Base-by-base conservation (phyloP, 2,797 vertebrate genomes). In the Sarcoramphus papa region DNA sequence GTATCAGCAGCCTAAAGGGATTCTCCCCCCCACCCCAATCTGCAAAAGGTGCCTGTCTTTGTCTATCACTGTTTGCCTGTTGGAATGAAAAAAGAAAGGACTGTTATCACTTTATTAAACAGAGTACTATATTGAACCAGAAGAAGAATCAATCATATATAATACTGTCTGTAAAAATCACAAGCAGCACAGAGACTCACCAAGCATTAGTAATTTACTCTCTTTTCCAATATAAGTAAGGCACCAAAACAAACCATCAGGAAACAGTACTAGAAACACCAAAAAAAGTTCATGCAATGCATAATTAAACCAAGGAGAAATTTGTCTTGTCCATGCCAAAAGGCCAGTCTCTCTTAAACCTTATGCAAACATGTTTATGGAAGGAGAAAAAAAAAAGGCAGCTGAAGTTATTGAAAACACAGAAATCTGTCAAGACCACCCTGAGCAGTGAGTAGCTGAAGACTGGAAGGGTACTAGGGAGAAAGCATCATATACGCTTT, bases 401-500 rank as follows among this genome's bases (percentile, higher is more conserved):
- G 6, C 18, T 30, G 41, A 62, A 6, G 18, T 72, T 57, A 27
- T 1, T 41, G 37, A 81, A 92, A 41, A 40, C 19, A 47, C 12
- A 84, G 19, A 70, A 53, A 37, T 27, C 4, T 64, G 22, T n/a
- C 31, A 41, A 65, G 31, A 25, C 1, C 8, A 14, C 50, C 14
- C 12, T 30, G 19, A 57, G 37, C 28, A 82, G 28, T 3, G 8
- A 41, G 31, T 14, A 59, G 18, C 28, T 72, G 20, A 20, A 59
- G 27, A 62, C 21, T 68, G 33, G 23, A 53, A 89, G 35, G 45
- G 33, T 50, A 24, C 5, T 23, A 45, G 11, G 6, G 8, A 82
- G 16, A 74, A 74, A 82, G 4, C 19, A 53, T 21, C 20, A 25
- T 6, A 16, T 4, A 9, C 0, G 0, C 11, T 73, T 67, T 37